phyloP scores from a whole-genome alignment of 2,888 invertebrate species.

The Epiblema foenella region DNA sequence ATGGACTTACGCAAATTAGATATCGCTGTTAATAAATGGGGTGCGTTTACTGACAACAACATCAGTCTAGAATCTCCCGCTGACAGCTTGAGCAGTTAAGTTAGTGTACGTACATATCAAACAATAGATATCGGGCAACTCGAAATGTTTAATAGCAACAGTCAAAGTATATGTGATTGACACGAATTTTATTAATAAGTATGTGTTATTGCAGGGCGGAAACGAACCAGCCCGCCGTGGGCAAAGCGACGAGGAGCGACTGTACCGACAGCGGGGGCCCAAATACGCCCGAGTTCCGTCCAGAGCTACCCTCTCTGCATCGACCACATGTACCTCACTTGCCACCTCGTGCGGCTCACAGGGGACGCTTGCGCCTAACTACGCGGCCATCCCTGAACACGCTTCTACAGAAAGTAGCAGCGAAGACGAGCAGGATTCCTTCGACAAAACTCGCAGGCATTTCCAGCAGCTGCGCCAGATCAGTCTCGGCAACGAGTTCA shows the following conservation, averaged over 20 bases:
- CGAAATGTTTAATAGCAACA: not conserved
- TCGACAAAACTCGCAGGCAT: slow-evolving; percentile 84
- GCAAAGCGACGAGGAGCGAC: slow-evolving; percentile 77
- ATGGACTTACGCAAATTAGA: slow-evolving; percentile 76
- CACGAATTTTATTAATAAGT: slow-evolving; percentile 24
- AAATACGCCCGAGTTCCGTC: slow-evolving; percentile 82
- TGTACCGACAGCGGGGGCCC: slow-evolving; percentile 72
- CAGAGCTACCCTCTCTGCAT: slow-evolving; percentile 82
- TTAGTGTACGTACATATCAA: slow-evolving; percentile 45
- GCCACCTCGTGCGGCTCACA: slow-evolving; percentile 82
- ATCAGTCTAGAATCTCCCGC: slow-evolving; percentile 67
- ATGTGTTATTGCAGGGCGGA: slow-evolving; percentile 69
- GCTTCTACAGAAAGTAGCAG: slow-evolving; percentile 78
- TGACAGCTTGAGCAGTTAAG: slow-evolving; percentile 60
- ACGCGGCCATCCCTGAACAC: slow-evolving; percentile 75
- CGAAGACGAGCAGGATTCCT: slow-evolving; percentile 83
- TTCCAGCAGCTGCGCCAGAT: slow-evolving; percentile 87
- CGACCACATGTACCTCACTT: slow-evolving; percentile 86
- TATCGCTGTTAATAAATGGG: slow-evolving; percentile 80
- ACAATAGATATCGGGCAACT: slow-evolving; percentile 12
- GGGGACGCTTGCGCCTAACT: slow-evolving; percentile 75
- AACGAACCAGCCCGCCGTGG: slow-evolving; percentile 75
- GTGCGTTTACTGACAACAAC: slow-evolving; percentile 73
- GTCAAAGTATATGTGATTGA: slow-evolving; percentile 11
- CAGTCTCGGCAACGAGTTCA: slow-evolving; percentile 86